Evolutionary conservation across 2,797 vertebrate species (phyloP).

Genomic region (Platalea minor): DNA sequence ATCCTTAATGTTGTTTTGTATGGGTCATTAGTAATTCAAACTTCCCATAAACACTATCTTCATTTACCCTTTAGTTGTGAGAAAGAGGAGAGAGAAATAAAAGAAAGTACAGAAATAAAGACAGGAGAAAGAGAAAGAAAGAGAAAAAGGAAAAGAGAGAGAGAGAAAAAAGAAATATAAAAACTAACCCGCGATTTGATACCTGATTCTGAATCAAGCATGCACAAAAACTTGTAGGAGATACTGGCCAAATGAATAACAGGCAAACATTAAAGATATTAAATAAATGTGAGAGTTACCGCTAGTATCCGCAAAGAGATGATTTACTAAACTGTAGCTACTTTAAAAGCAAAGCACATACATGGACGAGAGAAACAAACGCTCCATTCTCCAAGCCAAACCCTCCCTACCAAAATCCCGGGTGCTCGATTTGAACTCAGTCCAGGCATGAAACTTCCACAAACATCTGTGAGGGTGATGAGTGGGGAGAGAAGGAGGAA

Average conservation of each 20-base stretch:
- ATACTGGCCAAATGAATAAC: neutral
- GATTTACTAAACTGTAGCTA: neutral
- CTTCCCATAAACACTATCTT: conserved; percentile 25
- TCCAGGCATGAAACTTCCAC: neutral
- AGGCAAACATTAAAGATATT: neutral
- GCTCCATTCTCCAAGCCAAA: neutral
- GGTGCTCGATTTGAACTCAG: neutral
- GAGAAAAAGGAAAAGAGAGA: neutral
- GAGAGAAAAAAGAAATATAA: neutral
- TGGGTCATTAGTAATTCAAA: neutral
- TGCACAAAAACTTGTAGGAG: neutral
- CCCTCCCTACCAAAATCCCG: neutral
- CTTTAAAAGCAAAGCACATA: neutral
- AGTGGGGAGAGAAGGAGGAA: neutral
- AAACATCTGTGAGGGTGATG: neutral
- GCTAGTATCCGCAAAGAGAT: neutral
- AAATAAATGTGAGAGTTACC: neutral
- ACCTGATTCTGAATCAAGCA: neutral
- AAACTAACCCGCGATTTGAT: neutral
- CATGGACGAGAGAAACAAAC: neutral
- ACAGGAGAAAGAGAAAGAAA: neutral
- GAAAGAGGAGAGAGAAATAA: neutral
- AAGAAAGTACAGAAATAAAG: neutral
- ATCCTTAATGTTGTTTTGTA: neutral
- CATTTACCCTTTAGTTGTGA: neutral